Percentiles rank a stretch among this genome's conserved stretches.
Conservation (phyloP, 1,140 invertebrate species). For the Trypoxylus dichotomus region DNA sequence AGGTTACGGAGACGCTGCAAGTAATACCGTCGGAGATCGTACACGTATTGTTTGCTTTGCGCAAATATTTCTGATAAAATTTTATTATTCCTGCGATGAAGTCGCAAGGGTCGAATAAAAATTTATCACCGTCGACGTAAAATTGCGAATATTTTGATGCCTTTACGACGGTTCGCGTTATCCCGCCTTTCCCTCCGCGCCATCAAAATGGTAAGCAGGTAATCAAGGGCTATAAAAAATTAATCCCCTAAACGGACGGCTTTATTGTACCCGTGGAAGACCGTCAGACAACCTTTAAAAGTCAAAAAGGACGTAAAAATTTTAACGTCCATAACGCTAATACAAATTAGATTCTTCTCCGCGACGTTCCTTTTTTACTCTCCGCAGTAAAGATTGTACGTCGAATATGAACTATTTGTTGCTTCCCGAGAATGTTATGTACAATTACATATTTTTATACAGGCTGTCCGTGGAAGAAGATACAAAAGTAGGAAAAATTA, state of each 20-base stretch:
- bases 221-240: slow-evolving; percentile 15
- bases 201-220: slow-evolving; percentile 14
- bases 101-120: slow-evolving; percentile 19
- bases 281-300: not conserved
- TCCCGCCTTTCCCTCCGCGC: not conserved
- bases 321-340: slow-evolving; percentile 2
- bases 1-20: not conserved
- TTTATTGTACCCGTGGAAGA: not conserved
- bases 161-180: not conserved
- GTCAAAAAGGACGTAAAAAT: not conserved
- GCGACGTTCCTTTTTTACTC: not conserved
- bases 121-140: not conserved
- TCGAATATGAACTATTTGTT: too few species aligned
- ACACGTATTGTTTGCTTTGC: not conserved
- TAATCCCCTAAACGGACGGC: not conserved
- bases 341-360: not conserved
- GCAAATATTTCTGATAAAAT: not conserved
- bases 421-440: too few species aligned
- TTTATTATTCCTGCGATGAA: not conserved
- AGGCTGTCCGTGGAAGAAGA: too few species aligned
- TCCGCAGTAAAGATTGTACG: not conserved
- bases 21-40: not conserved
- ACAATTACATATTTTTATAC: too few species aligned
- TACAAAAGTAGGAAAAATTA: too few species aligned
- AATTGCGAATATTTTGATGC: slow-evolving; percentile 23